Evolutionary conservation across 2,113 vertebrate species (phyloP).

Genomic region (Cnemophilus loriae): DNA sequence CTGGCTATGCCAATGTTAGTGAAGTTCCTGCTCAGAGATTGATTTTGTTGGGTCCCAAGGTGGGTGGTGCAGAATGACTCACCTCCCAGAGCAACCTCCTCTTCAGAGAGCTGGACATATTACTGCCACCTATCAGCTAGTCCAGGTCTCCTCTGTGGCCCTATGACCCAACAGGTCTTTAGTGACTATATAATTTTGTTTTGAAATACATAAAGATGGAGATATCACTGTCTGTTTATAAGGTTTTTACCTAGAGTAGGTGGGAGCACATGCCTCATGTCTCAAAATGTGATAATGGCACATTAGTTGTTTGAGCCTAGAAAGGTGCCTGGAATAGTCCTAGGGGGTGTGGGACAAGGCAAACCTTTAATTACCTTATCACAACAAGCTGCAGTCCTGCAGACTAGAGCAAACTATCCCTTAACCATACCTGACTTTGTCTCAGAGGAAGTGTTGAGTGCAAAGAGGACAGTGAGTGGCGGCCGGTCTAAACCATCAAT

Average conservation of each 20-base stretch:
- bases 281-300: background rate
- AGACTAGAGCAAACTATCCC: background rate
- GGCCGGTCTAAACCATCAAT: background rate
- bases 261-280: background rate
- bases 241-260: background rate
- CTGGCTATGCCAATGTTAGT: background rate
- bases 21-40: background rate
- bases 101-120: background rate
- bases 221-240: background rate
- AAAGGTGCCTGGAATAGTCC: background rate
- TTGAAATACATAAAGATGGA: background rate
- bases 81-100: fast-evolving
- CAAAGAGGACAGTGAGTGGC: background rate
- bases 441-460: background rate
- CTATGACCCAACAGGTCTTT: background rate
- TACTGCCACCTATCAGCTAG: fast-evolving
- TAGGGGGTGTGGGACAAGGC: background rate
- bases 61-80: fast-evolving
- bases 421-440: background rate
- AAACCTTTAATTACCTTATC: background rate
- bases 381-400: background rate
- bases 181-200: background rate
- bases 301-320: background rate
- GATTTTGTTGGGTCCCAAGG: background rate
- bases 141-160: background rate